Conservation (phyloP, 2,888 invertebrate species). For the Mayetiola destructor region DNA sequence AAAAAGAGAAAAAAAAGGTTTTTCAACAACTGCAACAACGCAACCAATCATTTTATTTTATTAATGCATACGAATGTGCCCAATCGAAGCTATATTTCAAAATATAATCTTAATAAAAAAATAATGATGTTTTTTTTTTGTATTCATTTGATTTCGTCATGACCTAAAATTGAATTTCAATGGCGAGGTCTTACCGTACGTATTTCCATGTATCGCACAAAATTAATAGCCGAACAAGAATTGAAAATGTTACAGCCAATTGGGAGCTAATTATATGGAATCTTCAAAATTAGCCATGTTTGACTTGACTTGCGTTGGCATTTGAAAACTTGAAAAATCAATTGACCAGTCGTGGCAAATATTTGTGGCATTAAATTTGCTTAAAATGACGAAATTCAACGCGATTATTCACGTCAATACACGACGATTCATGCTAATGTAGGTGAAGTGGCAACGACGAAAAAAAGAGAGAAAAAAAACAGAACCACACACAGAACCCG, state of each 20-base stretch:
- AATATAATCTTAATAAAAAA: no score
- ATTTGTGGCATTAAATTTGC: no score
- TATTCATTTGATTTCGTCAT: no score
- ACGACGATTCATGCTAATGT: neutral
- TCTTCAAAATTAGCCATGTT: no score
- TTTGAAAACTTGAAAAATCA: neutral
- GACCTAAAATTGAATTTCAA: no score
- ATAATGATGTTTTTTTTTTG: no score
- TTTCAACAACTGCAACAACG: no score
- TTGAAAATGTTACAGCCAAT: neutral
- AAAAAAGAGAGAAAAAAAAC: neutral
- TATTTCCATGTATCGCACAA: neutral
- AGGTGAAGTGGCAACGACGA: neutral
- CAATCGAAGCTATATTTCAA: no score
- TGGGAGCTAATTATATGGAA: neutral
- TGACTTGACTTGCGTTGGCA: neutral
- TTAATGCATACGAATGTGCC: no score
- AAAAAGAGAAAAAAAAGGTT: no score
- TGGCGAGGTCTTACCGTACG: neutral
- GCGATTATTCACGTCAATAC: neutral
- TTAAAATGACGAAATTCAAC: conserved; percentile 6
- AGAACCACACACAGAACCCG: neutral
- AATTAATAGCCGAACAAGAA: neutral
- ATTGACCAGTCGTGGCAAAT: no score
- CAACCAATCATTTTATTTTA: no score